These are phyloP conservation scores for Forbesichthys agassizii DNA, from an alignment of 2,113 vertebrate genomes.

Conservation along the genomic window DNA sequence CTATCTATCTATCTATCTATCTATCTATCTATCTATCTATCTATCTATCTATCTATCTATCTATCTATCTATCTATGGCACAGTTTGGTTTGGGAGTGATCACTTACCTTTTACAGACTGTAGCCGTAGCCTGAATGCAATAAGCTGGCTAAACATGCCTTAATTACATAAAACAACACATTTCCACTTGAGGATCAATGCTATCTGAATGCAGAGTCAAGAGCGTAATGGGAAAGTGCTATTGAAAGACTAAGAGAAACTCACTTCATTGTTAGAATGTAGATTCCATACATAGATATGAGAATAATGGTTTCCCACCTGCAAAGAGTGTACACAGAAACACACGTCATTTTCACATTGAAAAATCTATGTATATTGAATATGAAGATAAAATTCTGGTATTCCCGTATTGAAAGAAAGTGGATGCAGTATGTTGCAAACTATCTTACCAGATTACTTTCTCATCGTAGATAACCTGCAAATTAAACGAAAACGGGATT, in stretches of 20 bases:
- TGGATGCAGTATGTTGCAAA: not conserved
- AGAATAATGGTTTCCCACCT: constrained; percentile 82
- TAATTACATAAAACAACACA: too few species aligned
- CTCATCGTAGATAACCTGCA: constrained; percentile 81
- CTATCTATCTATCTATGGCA: too few species aligned
- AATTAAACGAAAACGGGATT: constrained; percentile 11
- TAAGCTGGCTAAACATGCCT: too few species aligned
- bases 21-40: too few species aligned
- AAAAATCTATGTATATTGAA: too few species aligned
- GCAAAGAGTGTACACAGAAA: constrained; percentile 19
- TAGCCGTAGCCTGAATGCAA: too few species aligned
- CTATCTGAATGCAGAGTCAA: not conserved
- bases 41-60: too few species aligned
- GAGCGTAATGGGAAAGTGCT: not conserved
- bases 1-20: too few species aligned
- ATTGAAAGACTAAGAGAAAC: constrained; percentile 19
- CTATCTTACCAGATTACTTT: constrained; percentile 76
- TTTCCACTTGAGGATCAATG: too few species aligned
- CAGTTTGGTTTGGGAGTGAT: too few species aligned
- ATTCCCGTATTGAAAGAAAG: not conserved
- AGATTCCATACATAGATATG: constrained; percentile 77
- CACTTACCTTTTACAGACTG: too few species aligned
- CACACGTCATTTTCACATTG: not conserved
- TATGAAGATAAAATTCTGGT: too few species aligned
- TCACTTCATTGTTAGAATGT: constrained; percentile 82